Base-by-base conservation (phyloP, 2,113 vertebrate species). In the Ariopsis seemanni region DNA sequence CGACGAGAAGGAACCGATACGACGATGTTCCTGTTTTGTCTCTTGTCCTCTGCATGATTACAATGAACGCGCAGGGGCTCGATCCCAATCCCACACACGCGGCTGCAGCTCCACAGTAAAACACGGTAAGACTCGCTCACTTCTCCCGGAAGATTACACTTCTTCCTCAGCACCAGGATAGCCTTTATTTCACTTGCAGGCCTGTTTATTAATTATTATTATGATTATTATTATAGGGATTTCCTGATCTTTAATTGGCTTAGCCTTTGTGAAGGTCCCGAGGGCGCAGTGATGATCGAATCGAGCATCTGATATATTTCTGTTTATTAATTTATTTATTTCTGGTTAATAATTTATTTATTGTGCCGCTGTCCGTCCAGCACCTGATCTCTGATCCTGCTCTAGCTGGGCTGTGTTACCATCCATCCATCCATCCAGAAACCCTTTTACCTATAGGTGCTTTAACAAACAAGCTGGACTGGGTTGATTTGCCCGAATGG, bases 1-100 rank as follows among this genome's bases (percentile, higher is more conserved):
- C 89, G 25, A 91, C 57, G 91, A 83, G 81, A 85, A 85, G 86
- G 85, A 89, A 79, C 88, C 90, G 82, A 88, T 86, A 52, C 82
- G 82, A 53, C 75, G n/a, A 15, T 69, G 65, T 71, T n/a, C 50
- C 74, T 7, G 79, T 67, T 55, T 15, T 25, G 84, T 30, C 10
- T 22, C 18, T 52, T 30, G 82, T 78, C 57, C 80, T 65, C 22
- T 74, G 58, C 53, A 75, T 52, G 30, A 87, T 18, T 82, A 83
- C 72, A 83, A 91, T 89, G 89, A 78, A 50, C 55, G 27, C 9
- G 30, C 69, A 50, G 10, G 67, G 60, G 25, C 60, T 57, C 79
- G 85, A 84, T 20, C 62, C 85, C 18, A 42, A 42, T 42, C 42
- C 42, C 42, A 42, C 42, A 58, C 11, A 67, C 58, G 2, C 57